A percentile compares a stretch with the other conserved stretches of the same genome.
Evolutionary conservation across 2,888 invertebrate genomes (phyloP).

Genomic region (Philereme vetulata): DNA sequence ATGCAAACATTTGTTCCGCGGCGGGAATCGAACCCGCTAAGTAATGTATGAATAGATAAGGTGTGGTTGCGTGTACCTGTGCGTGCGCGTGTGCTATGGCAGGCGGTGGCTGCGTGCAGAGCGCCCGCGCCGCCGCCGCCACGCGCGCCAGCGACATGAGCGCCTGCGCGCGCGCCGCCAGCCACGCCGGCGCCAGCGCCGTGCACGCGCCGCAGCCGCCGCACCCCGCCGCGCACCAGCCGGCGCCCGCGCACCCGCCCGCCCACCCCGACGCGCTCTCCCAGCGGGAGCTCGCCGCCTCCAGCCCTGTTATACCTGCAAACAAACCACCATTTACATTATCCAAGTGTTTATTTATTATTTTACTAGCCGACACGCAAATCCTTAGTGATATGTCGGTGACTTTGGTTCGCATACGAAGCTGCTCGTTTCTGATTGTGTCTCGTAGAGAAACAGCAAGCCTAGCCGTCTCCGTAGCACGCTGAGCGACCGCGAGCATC

Average conservation of each 20-base stretch:
- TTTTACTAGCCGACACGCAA: no score
- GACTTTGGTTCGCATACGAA: no score
- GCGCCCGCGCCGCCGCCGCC: slow-evolving; percentile 86
- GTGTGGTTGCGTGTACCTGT: slow-evolving; percentile 3
- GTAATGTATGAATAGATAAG: no score
- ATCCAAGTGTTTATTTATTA: not conserved
- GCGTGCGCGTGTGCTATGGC: slow-evolving; percentile 90
- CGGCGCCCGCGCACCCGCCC: slow-evolving; percentile 52
- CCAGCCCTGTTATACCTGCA: slow-evolving; percentile 62
- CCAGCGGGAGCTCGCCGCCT: slow-evolving; percentile 36
- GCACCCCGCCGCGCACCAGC: slow-evolving; percentile 43
- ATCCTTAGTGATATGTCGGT: no score
- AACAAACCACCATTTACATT: no score
- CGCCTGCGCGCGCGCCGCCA: slow-evolving; percentile 88
- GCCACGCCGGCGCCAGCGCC: slow-evolving; percentile 55
- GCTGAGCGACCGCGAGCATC: no score
- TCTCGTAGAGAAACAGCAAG: no score
- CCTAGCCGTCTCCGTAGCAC: no score
- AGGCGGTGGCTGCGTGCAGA: slow-evolving; percentile 96
- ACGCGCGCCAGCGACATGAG: slow-evolving; percentile 84
- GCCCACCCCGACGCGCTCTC: slow-evolving; percentile 57
- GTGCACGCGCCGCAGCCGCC: slow-evolving; percentile 43
- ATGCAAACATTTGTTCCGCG: no score
- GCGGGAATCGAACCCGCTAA: no score
- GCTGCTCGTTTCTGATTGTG: no score